Percentiles rank a stretch among this genome's conserved stretches.
Evolutionary conservation across 2,797 vertebrate species (phyloP).

Genomic region (Brotula barbata): DNA sequence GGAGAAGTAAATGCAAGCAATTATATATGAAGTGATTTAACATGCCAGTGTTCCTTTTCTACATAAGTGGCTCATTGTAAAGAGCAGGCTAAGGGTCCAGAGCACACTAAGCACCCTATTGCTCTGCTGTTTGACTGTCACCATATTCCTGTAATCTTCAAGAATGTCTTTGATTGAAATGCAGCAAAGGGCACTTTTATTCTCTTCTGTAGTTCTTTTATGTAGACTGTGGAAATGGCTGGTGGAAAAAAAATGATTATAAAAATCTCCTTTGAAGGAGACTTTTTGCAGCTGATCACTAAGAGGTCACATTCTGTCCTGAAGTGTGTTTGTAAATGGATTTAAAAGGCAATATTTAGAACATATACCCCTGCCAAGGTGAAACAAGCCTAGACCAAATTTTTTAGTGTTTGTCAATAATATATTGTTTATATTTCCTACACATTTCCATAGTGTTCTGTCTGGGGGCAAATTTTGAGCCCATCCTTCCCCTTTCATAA

Average conservation of each 20-base stretch:
- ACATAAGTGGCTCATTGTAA: conserved; percentile 76
- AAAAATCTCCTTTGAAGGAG: conserved; percentile 31
- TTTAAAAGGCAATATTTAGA: neutral
- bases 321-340: conserved; percentile 33
- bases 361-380: neutral
- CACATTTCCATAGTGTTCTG: too few species aligned
- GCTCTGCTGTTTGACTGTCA: conserved; percentile 11
- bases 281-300: conserved; percentile 25
- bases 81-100: conserved; percentile 56
- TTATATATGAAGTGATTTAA: conserved; percentile 81
- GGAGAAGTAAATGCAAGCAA: conserved; percentile 80
- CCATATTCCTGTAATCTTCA: conserved; percentile 39
- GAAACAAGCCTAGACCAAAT: neutral
- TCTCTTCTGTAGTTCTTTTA: conserved; percentile 35
- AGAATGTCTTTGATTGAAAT: conserved; percentile 47
- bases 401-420: too few species aligned
- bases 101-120: conserved; percentile 55
- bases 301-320: conserved; percentile 60
- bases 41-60: conserved; percentile 69
- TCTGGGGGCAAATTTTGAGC: too few species aligned
- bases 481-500: too few species aligned
- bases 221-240: conserved; percentile 27
- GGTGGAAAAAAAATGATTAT: conserved; percentile 28
- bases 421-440: too few species aligned
- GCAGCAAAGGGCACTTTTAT: conserved; percentile 43